phyloP scores from a whole-genome alignment of 2,113 vertebrate genomes.

The Amphiprion ocellaris region DNA sequence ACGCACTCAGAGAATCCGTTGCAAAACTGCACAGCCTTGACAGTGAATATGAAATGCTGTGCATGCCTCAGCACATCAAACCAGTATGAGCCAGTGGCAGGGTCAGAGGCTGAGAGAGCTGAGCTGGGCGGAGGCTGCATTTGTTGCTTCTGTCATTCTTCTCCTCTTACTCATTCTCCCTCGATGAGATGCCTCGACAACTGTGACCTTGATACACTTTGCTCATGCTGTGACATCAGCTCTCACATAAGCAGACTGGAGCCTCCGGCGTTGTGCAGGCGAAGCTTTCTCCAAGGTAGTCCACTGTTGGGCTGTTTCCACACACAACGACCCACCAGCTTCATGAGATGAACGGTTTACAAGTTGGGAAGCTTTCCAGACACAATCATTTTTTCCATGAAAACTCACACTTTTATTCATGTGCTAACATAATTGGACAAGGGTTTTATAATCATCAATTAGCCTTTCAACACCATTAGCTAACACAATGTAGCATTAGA shows the following conservation, averaged over 20 bases:
- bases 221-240: slow-evolving; percentile 40
- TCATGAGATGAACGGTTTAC: background rate
- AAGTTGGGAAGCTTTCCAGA: background rate
- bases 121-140: slow-evolving; percentile 41
- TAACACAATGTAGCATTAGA: no score
- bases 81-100: slow-evolving; percentile 45
- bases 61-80: slow-evolving; percentile 59
- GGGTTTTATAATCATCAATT: no score
- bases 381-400: no score
- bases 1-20: slow-evolving; percentile 11
- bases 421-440: no score
- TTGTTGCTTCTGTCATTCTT: slow-evolving; percentile 64
- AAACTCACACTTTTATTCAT: no score
- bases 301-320: slow-evolving; percentile 1
- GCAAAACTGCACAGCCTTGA: slow-evolving; percentile 32
- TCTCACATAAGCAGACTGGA: slow-evolving; percentile 15
- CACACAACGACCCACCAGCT: background rate
- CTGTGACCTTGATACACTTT: slow-evolving; percentile 56
- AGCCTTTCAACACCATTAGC: no score
- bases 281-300: slow-evolving; percentile 13
- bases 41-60: slow-evolving; percentile 38
- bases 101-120: slow-evolving; percentile 54
- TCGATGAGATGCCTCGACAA: slow-evolving; percentile 54
- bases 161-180: slow-evolving; percentile 45
- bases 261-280: slow-evolving; percentile 13